Evolutionary conservation across 2,797 vertebrate genomes (phyloP), one percentile per base, ranked within the genome.

Genomic region (Danio kyathit): DNA sequence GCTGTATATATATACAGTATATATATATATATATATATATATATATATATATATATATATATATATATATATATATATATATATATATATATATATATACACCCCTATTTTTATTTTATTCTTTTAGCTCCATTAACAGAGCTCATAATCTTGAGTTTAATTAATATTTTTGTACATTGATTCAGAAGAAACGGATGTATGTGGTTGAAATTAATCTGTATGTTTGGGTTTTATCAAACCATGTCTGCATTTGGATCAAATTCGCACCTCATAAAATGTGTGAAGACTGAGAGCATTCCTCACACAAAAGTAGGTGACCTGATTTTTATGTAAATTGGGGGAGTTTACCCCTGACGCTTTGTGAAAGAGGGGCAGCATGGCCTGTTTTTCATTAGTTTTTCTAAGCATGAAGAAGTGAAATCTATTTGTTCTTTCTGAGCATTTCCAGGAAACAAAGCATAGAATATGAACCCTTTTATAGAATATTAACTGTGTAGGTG

Each of bases 251-350:
- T 16, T 69, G 14, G 64, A 59, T 72, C 12, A 80, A 65, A 80
- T 65, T 40, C 40, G 3, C 61, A 79, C 21, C 56, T 79, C 16
- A 17, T 51, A 61, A 52, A 80, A 81, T 80, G 81, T 79, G 80
- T 48, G 51, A 74, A 48, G 52, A 65, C 69, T 29, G 21, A 70
- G 21, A 74, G 66, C 63, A 79, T 79, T 83, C 83, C 85, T 85
- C 84, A 82, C 83, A 87, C 80, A 56, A 89, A 94, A 93, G 82
- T 90, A 90, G 93, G 92, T 93, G 93, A 94, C 93, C 92, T 91
- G 73, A 79, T 92, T 93, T 86, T 82, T 80, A 87, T 83, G 88
- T 86, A 86, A 90, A 89, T 86, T 79, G 82, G 86, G 82, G 87
- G 87, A 86, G 82, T 89, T 81, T 90, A 88, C 88, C 89, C 87